Conservation (phyloP, 2,888 invertebrate species). For the Zhuqinia jingwanae region DNA sequence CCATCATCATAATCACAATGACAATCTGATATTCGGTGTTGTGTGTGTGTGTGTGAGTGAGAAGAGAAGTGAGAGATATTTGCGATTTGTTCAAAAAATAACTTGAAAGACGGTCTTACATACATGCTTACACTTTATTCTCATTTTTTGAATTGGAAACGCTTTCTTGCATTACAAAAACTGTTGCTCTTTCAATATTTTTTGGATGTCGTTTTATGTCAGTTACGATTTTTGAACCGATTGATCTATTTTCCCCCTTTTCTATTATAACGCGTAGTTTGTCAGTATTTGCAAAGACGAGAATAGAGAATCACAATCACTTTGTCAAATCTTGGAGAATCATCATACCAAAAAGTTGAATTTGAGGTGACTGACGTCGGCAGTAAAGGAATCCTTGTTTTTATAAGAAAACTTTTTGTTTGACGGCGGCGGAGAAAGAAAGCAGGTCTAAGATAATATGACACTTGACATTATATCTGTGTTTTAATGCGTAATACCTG, state of each 20-base stretch:
- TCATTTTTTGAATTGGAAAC: neutral
- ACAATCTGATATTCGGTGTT: neutral
- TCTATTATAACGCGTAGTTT: neutral
- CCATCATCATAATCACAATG: constrained; percentile 20
- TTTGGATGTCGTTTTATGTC: constrained; percentile 29
- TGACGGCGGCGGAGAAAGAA: too few relatives aligned
- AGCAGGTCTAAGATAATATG: too few relatives aligned
- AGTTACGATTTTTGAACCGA: constrained; percentile 42
- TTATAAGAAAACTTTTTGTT: too few relatives aligned
- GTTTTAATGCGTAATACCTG: too few relatives aligned
- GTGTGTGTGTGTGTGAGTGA: too few relatives aligned
- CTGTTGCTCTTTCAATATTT: constrained; percentile 60
- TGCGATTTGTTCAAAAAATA: neutral
- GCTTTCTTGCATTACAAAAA: constrained; percentile 35
- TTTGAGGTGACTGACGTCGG: too few relatives aligned
- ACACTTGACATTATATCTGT: too few relatives aligned
- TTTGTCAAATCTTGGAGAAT: neutral
- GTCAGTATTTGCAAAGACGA: neutral
- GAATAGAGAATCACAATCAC: neutral
- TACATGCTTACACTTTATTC: neutral
- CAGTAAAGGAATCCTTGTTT: too few relatives aligned
- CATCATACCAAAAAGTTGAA: too few relatives aligned
- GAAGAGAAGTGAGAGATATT: neutral
- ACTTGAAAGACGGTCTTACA: neutral
- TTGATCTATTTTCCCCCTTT: constrained; percentile 38